Evolutionary conservation across 1,140 invertebrate species (phyloP), one percentile per base, ranked within the genome.

Genomic region (Lucilia cuprina): DNA sequence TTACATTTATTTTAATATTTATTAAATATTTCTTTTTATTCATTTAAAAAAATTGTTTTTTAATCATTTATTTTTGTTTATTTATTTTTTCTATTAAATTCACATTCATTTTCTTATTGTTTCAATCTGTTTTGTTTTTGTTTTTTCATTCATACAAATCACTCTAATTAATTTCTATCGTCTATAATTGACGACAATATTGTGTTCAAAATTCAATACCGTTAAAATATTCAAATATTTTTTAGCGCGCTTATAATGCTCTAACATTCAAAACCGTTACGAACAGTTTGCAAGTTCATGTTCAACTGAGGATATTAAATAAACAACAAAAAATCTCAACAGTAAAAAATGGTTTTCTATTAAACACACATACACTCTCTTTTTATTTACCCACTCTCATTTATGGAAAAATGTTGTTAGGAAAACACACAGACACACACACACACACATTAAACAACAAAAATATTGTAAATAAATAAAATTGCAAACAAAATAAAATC

Each of bases 261-360:
- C 8, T n/a, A 60, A 14, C 55, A 60, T 70, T 19, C 12, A 55
- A 30, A 30, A 25, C 21, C 21, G 65, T 70, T 19, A 50, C 47
- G 77, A 21, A 50, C 19, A 19, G 41, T 80, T 80, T 49, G 77
- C 77, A 80, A 80, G 77, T 80, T 80, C 77, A 80, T 80, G 77
- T 80, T 80, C 41, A 49, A 80, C 77, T 80, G 77, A 80, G 47
- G 34, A 49, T 41, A 49, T 80, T 80, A n/a, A 80, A 80, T 10
- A 41, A 41, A 7, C 5, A 80, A 49, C 19, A 21, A 70, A 70
- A 70, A 70, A 55, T 55, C 65, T 70, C 19, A 70, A 21, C 19
- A 25, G 10, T 21, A 70, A 21, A 21, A 70, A 70, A 21, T n/a
- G 0, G 4, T 70, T 19, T 70, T 70, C 65, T 19, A 70, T 12